phyloP scores from a whole-genome alignment of 2,113 vertebrate species.

The Tyrannus savana region DNA sequence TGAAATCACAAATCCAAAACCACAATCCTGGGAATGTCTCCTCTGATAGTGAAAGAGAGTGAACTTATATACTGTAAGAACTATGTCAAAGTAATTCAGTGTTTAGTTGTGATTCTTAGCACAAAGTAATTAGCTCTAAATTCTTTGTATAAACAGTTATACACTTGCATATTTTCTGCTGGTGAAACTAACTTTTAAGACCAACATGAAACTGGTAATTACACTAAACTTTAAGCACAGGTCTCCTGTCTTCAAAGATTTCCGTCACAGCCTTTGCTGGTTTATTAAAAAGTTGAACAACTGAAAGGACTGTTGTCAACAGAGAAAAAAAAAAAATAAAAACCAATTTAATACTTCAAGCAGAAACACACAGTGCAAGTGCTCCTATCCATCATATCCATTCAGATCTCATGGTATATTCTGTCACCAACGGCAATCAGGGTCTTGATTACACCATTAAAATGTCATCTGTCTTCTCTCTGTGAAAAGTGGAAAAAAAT shows the following conservation, averaged over 20 bases:
- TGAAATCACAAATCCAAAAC: neutral
- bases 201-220: neutral
- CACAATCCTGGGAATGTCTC: neutral
- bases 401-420: neutral
- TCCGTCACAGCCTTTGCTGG: neutral
- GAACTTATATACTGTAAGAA: neutral
- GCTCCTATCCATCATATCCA: neutral
- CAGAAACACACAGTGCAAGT: neutral
- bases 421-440: neutral
- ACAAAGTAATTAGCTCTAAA: neutral
- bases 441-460: constrained; percentile 18
- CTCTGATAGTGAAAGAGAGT: neutral
- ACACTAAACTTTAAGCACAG: neutral
- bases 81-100: fast-evolving
- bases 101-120: neutral
- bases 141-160: neutral
- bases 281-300: neutral
- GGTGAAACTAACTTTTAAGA: neutral
- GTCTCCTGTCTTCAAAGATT: neutral
- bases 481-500: neutral
- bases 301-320: neutral
- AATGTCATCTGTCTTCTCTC: neutral
- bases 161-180: neutral
- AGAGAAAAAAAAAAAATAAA: neutral
- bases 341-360: neutral